phyloP scores from a whole-genome alignment of 2,113 vertebrate genomes.

The Tapirus terrestris region DNA sequence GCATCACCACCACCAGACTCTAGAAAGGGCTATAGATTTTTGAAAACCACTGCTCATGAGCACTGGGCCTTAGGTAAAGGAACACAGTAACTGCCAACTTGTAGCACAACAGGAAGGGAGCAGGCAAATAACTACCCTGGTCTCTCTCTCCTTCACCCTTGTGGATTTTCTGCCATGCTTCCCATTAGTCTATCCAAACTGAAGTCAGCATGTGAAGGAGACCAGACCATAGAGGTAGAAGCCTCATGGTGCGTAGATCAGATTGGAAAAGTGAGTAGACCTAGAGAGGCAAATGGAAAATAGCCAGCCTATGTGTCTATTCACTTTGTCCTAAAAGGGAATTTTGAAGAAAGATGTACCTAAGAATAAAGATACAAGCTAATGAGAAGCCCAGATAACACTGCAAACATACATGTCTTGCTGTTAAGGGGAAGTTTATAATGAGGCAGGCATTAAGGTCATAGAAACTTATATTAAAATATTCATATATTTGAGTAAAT shows the following conservation, averaged over 20 bases:
- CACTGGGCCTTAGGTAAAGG: background rate
- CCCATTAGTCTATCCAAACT: background rate
- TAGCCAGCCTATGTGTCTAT: background rate
- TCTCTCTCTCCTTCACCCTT: background rate
- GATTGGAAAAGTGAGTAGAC: background rate
- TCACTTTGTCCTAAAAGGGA: background rate
- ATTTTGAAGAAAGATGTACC: background rate
- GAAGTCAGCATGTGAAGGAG: background rate
- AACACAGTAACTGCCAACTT: background rate
- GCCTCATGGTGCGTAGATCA: background rate
- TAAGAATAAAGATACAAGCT: background rate
- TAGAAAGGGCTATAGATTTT: background rate
- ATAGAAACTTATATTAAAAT: background rate
- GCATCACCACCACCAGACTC: background rate
- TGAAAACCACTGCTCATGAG: background rate
- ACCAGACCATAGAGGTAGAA: background rate
- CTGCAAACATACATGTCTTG: background rate
- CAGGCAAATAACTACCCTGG: background rate
- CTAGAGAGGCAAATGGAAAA: background rate
- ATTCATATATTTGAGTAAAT: background rate
- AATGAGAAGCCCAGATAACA: background rate
- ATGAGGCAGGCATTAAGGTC: background rate
- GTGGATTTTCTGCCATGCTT: background rate
- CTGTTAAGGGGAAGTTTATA: background rate
- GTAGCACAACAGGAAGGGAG: background rate